Evolutionary conservation across 2,113 vertebrate species (phyloP), one percentile per base, ranked within the genome.

Genomic region (Sardina pilchardus): DNA sequence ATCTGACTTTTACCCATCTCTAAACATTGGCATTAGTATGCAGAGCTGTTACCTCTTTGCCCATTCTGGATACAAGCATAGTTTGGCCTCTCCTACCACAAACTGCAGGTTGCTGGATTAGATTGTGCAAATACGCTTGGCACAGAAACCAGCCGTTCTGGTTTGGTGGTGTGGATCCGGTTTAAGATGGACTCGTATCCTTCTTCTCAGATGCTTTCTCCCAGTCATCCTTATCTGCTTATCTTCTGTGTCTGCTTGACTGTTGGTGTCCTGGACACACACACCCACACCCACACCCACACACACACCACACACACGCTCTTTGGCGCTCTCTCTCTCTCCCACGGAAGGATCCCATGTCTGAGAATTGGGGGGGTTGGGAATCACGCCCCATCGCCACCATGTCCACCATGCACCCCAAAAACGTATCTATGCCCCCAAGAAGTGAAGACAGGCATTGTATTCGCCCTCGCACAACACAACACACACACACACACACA

Each of bases 91-190:
- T 71, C 63, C 30, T 71, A 30, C n/a, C 63, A 9, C 10, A 34
- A 71, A 71, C 82, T 82, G 30, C 50, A 44, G 67, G 78, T 84
- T 67, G 44, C 88, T 84, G 50, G 82, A 86, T 67, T 85, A 86
- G 81, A 81, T 30, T 53, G 21, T 80, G 47, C 85, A 47, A 87
- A 86, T 85, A 84, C 81, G 48, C 75, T 90, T 89, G 87, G 88
- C 84, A 85, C 47, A 78, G 82, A 84, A 90, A 91, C 89, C 85
- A 63, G 89, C 85, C 87, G 14, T 67, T 84, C 90, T 85, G 84
- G 91, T 92, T 89, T 89, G 88, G 88, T 86, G 75, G 88, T 85
- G 47, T 83, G 84, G 45, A 86, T 92, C 91, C 90, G 90, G 84
- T 91, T 91, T 63, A 45, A 59, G 36, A 47, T 21, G 85, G 43